A percentile compares a stretch with the other conserved stretches of the same genome.
Conservation (phyloP, 2,113 vertebrate genomes). For the Centropus bengalensis region DNA sequence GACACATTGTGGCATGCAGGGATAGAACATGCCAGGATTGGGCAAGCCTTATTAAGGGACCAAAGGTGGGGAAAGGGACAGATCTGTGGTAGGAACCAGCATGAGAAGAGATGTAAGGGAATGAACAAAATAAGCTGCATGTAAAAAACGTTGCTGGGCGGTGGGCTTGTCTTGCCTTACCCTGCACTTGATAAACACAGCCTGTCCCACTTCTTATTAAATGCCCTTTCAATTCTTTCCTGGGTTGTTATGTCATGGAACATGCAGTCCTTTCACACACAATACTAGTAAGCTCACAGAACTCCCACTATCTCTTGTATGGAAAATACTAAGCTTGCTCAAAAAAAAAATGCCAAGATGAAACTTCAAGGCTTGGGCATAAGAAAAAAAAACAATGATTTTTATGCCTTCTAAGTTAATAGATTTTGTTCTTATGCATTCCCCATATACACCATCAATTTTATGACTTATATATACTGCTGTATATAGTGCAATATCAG, state of each 20-base stretch:
- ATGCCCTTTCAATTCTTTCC: background rate
- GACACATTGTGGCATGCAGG: background rate
- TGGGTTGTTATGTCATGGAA: background rate
- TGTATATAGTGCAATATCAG: background rate
- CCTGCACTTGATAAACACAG: background rate
- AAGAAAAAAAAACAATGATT: background rate
- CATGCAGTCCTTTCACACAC: rapidly evolving
- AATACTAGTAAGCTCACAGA: background rate
- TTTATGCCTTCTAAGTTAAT: background rate
- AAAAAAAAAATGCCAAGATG: background rate
- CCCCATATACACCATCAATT: background rate
- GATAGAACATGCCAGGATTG: background rate
- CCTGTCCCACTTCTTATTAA: background rate
- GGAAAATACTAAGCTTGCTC: background rate
- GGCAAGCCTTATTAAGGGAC: background rate
- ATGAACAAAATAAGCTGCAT: rapidly evolving
- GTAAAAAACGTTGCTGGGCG: rapidly evolving
- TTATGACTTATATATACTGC: background rate
- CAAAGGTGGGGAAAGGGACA: background rate
- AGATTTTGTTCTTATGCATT: background rate
- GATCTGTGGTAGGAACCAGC: background rate
- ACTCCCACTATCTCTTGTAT: background rate
- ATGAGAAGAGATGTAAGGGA: background rate
- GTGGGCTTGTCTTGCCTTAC: background rate
- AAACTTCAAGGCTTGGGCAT: background rate